Evolutionary conservation across 2,113 vertebrate genomes (phyloP).

Genomic region (human): GRCh38 chr4:13480001-13480500

Average conservation of each 20-base stretch:
- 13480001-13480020: background rate
- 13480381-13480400: constrained; percentile 37
- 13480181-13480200: background rate
- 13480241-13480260: background rate
- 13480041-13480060: constrained; percentile 36
- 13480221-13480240: constrained; percentile 37
- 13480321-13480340: constrained; percentile 9
- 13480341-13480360: constrained; percentile 49
- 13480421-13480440: background rate
- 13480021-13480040: constrained; percentile 21
- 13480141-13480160: background rate
- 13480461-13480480: constrained; percentile 53
- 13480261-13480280: constrained; percentile 23
- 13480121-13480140: constrained; percentile 47
- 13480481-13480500: constrained; percentile 48
- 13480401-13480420: background rate
- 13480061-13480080: constrained; percentile 7
- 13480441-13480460: background rate
- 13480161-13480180: background rate
- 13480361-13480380: constrained; percentile 54
- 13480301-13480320: constrained; percentile 25
- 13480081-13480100: constrained; percentile 5
- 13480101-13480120: constrained; percentile 33
- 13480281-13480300: constrained; percentile 40
- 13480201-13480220: constrained; percentile 16